Base-by-base conservation (phyloP, 92 coral and sea anemone species). In the Palythoa grandis region DNA sequence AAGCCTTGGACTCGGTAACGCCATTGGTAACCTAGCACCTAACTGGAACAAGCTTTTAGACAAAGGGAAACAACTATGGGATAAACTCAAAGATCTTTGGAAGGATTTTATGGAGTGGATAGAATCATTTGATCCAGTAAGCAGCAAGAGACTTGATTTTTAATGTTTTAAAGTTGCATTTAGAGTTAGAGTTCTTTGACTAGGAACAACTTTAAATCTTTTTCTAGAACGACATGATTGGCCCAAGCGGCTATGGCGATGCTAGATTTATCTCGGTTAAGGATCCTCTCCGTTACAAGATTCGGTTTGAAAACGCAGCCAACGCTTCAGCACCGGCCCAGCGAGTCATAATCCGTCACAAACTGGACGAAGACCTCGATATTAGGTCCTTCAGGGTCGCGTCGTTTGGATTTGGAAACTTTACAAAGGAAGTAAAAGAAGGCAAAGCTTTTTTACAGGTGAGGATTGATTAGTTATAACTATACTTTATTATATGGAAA, bases 321-420 rank as follows among this genome's bases (percentile, higher is more conserved):
- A 93, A 93, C 76, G 97, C 97, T 19, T 87, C 94, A 4, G 97
- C 97, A 43, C 97, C 97, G 60, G 97, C 97, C 11, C 97, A 89
- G 68, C 86, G 94, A 23, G 97, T 93, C 40, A 76, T 93, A 23
- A 88, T 93, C 70, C 73, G 72, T 54, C 87, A 87, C 82, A 93
- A 88, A 50, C 82, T 93, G 85, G 96, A 93, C 65, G 67, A 53
- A 53, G 94, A 93, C 70, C 84, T 93, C 50, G 96, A 93, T 75
- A 67, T 86, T 2, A 90, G 96, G 52, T 86, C 96, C 57, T 91
- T 93, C 72, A 89, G 92, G 86, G 60, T 93, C 14, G 93, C 91
- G 38, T 82, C 91, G 40, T 93, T 91, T 89, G 93, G 96, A 3
- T 93, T 93, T 73, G 96, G 96, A 10, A 90, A 89, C 82, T 93